These are phyloP conservation scores for Machimus rusticus DNA, from an alignment of 2,888 invertebrate genomes.

Conservation along the genomic window DNA sequence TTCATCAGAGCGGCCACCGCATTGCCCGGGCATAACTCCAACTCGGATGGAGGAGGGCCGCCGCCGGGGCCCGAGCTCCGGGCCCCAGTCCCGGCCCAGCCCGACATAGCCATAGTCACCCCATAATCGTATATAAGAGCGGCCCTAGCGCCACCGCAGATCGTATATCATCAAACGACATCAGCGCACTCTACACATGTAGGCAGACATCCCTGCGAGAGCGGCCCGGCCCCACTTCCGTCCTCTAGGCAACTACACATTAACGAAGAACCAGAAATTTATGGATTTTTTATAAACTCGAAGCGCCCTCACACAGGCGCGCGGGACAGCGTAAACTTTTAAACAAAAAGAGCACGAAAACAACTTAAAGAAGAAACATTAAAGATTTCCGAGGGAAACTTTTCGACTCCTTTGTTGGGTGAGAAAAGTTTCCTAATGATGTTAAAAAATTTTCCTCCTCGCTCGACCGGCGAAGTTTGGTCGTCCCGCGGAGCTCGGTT, in stretches of 20 bases:
- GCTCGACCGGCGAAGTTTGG: not conserved
- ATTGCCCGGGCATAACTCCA: constrained; percentile 37
- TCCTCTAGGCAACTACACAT: constrained; percentile 39
- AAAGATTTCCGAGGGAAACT: constrained; percentile 42
- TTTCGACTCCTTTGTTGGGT: constrained; percentile 44
- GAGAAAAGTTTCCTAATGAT: constrained; percentile 46
- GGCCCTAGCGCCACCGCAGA: constrained; percentile 26
- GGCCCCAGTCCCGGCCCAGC: not conserved
- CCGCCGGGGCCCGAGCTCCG: no score
- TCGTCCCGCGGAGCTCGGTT: not conserved
- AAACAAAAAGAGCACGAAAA: constrained; percentile 23
- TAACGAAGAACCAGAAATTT: constrained; percentile 40
- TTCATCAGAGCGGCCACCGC: constrained; percentile 31
- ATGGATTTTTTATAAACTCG: constrained; percentile 42
- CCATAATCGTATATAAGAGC: constrained; percentile 22
- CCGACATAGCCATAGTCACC: constrained; percentile 15
- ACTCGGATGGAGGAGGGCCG: not conserved
- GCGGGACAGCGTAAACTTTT: not conserved
- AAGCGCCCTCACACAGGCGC: constrained; percentile 10
- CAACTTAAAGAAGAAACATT: constrained; percentile 41
- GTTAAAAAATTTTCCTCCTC: constrained; percentile 33
- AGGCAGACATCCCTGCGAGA: not conserved
- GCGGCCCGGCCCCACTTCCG: constrained; percentile 13
- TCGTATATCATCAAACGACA: constrained; percentile 40
- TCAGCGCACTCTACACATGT: constrained; percentile 25